Conservation (phyloP, 2,888 invertebrate species). For the Eristalinus sepulchralis region DNA sequence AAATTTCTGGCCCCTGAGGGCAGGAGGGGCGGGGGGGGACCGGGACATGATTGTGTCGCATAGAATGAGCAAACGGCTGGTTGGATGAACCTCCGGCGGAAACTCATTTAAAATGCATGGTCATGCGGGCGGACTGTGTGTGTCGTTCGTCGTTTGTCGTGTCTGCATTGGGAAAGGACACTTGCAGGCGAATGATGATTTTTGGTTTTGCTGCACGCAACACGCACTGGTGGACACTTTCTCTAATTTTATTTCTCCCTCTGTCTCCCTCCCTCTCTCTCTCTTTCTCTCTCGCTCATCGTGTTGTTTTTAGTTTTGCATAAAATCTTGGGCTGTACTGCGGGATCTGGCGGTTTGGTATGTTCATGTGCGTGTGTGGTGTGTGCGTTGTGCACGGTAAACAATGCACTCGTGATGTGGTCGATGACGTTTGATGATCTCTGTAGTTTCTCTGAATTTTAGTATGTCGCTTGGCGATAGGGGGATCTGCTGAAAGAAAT, state of each 20-base stretch:
- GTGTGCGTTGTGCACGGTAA: background rate
- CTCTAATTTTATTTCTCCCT: background rate
- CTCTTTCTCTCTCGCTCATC: background rate
- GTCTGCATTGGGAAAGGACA: background rate
- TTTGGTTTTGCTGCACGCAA: conserved; percentile 15
- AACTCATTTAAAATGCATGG: conserved; percentile 30
- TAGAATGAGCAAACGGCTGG: conserved; percentile 21
- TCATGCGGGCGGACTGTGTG: background rate
- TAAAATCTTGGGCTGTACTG: background rate
- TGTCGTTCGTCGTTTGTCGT: background rate
- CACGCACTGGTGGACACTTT: conserved; percentile 8
- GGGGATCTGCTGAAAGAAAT: background rate
- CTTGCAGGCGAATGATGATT: background rate
- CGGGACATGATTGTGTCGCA: conserved; percentile 35
- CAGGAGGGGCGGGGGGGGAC: background rate
- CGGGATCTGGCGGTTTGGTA: background rate
- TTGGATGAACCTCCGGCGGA: conserved; percentile 46
- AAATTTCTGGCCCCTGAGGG: background rate
- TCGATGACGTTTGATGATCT: conserved; percentile 22
- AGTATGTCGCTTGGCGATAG: too few species aligned
- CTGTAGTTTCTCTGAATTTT: conserved; percentile 12
- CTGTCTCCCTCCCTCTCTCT: background rate
- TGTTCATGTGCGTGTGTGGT: background rate
- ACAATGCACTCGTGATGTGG: conserved; percentile 21
- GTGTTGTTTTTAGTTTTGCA: background rate